phyloP scores from a whole-genome alignment of 2,113 vertebrate genomes.

The Ciconia stormi region DNA sequence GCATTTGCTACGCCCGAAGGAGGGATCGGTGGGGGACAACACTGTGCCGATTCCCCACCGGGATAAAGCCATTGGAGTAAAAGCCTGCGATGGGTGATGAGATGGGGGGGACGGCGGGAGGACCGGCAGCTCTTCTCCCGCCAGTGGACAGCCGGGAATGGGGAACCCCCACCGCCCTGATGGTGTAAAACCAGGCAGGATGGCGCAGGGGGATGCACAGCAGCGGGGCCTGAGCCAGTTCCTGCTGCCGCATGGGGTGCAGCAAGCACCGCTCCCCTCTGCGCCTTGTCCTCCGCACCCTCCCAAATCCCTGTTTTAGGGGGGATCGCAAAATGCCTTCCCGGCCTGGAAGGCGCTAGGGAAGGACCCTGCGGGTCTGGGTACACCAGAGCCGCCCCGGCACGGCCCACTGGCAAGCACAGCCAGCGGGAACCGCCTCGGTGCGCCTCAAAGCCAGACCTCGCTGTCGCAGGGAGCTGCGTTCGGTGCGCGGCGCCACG shows the following conservation, averaged over 20 bases:
- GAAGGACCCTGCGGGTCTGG: not conserved
- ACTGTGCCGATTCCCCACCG: accelerated
- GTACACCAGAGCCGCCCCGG: accelerated
- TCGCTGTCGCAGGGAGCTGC: not conserved
- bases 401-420: accelerated
- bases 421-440: not conserved
- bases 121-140: accelerated
- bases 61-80: not conserved
- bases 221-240: not conserved
- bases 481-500: not conserved
- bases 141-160: accelerated
- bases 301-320: not conserved
- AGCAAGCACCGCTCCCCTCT: not conserved
- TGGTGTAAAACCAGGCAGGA: not conserved
- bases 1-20: not conserved
- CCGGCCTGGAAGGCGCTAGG: not conserved
- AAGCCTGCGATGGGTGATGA: not conserved
- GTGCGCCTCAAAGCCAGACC: not conserved
- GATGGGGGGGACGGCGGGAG: not conserved
- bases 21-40: not conserved
- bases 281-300: not conserved
- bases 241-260: not conserved
- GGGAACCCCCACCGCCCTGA: not conserved
- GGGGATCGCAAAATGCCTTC: not conserved
- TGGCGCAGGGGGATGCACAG: not conserved